phyloP scores from a whole-genome alignment of 2,113 vertebrate species.

The Picathartes gymnocephalus region DNA sequence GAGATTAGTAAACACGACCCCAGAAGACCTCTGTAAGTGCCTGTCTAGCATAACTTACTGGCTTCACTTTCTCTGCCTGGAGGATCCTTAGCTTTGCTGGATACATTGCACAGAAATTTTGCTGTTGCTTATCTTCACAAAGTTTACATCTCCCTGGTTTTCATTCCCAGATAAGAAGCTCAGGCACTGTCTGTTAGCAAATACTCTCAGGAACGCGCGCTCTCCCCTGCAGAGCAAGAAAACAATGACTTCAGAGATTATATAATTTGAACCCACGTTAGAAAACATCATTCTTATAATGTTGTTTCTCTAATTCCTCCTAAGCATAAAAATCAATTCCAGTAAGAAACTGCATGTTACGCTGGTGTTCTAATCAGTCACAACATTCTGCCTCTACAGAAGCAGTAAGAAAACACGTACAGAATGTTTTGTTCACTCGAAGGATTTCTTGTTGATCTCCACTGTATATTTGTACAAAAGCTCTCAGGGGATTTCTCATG shows the following conservation, averaged over 20 bases:
- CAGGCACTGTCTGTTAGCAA: not conserved
- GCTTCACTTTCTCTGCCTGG: conserved; percentile 48
- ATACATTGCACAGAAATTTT: not conserved
- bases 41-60: conserved; percentile 64
- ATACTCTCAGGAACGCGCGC: not conserved
- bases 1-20: conserved; percentile 69
- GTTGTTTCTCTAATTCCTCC: not conserved
- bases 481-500: conserved; percentile 42
- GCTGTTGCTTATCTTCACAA: conserved; percentile 28
- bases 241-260: conserved; percentile 5
- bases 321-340: not conserved
- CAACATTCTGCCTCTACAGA: conserved; percentile 21
- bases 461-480: conserved; percentile 53
- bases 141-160: not conserved
- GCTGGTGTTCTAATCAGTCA: not conserved
- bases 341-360: not conserved
- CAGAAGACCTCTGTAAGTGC: conserved; percentile 61
- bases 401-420: conserved; percentile 47
- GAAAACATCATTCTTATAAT: not conserved
- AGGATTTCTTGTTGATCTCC: conserved; percentile 64
- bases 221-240: not conserved
- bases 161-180: conserved; percentile 1
- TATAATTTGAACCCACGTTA: not conserved
- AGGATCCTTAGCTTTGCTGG: conserved; percentile 25
- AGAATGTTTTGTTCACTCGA: conserved; percentile 47